phyloP scores from a whole-genome alignment of 2,113 vertebrate genomes.

The Camarhynchus parvulus region DNA sequence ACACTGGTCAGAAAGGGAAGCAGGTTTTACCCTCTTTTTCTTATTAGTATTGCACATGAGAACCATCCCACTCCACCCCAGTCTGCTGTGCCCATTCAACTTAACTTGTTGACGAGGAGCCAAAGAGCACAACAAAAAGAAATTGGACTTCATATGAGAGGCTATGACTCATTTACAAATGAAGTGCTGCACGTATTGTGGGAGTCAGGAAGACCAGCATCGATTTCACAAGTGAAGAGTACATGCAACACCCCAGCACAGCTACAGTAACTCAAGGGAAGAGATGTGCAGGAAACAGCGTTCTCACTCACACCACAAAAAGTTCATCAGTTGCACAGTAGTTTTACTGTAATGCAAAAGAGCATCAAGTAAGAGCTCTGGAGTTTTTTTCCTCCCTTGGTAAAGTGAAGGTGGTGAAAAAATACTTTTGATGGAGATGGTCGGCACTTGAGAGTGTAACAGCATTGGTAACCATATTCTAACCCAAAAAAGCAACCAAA shows the following conservation, averaged over 20 bases:
- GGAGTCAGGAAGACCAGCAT: conserved; percentile 26
- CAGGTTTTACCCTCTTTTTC: not conserved
- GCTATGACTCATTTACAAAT: conserved; percentile 38
- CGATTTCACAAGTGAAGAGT: not conserved
- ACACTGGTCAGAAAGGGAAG: not conserved
- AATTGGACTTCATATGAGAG: not conserved
- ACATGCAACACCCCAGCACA: not conserved
- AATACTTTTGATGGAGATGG: not conserved
- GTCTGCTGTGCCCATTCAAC: not conserved
- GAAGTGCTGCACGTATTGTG: not conserved
- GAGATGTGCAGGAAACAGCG: not conserved
- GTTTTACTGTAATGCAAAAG: not conserved
- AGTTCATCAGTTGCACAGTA: not conserved
- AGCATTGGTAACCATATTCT: not conserved
- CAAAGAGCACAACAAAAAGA: conserved; percentile 39
- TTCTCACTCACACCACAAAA: not conserved
- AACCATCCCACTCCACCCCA: not conserved
- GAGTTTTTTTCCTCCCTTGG: not conserved
- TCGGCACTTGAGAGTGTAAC: not conserved
- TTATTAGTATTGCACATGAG: not conserved
- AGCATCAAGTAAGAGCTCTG: not conserved
- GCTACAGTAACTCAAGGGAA: not conserved
- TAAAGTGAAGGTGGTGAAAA: not conserved
- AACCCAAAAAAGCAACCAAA: not conserved
- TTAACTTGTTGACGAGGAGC: not conserved